phyloP scores from a whole-genome alignment of 2,113 vertebrate genomes.

The Gracilinanus agilis region DNA sequence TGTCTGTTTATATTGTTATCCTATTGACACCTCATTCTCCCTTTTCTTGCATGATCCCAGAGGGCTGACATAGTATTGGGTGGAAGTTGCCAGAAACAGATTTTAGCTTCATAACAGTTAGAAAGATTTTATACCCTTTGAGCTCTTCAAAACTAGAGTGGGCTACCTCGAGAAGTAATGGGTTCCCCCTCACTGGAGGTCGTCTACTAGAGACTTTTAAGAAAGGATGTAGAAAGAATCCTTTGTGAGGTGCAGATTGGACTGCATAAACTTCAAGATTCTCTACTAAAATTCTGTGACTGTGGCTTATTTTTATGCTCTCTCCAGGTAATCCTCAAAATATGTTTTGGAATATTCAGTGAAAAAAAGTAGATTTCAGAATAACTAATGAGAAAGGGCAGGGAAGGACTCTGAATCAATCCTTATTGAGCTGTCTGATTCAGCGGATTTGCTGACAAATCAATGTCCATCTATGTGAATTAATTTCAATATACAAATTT shows the following conservation, averaged over 20 bases:
- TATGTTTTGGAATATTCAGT: no score
- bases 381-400: not conserved
- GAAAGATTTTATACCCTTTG: not conserved
- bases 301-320: not conserved
- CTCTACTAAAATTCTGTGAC: not conserved
- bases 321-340: no score
- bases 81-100: not conserved
- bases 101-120: not conserved
- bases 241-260: not conserved
- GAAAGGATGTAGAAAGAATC: not conserved
- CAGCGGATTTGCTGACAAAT: not conserved
- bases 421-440: not conserved
- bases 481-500: not conserved
- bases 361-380: no score
- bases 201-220: not conserved
- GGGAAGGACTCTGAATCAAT: not conserved
- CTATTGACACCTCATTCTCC: not conserved
- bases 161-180: not conserved
- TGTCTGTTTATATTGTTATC: not conserved
- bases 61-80: not conserved
- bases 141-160: not conserved
- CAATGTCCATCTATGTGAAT: not conserved
- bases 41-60: not conserved
- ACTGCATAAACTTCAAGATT: not conserved
- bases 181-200: not conserved